Evolutionary conservation across 2,113 vertebrate species (phyloP), one percentile per base, ranked within the genome.

Genomic region (Chloropsis hardwickii): DNA sequence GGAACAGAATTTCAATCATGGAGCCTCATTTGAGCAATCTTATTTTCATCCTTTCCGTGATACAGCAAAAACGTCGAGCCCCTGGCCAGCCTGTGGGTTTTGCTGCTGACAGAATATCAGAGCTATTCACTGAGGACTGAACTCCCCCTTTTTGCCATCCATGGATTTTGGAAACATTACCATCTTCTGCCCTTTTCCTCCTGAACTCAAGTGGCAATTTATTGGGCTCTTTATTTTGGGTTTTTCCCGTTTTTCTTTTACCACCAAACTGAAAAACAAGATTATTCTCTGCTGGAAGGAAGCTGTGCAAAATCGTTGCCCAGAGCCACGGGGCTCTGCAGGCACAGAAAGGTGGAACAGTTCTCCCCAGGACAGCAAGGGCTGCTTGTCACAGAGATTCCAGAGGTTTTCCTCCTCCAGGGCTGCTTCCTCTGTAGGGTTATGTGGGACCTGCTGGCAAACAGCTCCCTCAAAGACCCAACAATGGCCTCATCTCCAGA

Each of bases 71-170:
- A 2, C 39, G 56, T 42, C 50, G 65, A 92, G 33, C 18, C 35
- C 1, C 0, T 72, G 66, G 27, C 33, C 2, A 2, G 3, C 12
- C 57, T 1, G 1, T 25, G 28, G 17, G 12, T 24, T 84, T 56
- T 85, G n/a, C 39, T n/a, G 35, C 65, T 42, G 39, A 11, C 29
- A 35, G 60, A 79, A 65, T 2, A 23, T 27, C 61, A 71, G 47
- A 81, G 16, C 14, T 62, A 5, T 8, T 70, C 64, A n/a, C 1
- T 28, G 47, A 42, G 37, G 12, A 44, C 22, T 66, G 28, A 88
- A 73, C 4, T 70, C n/a, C 17, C 23, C 5, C 17, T 50, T 81
- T 67, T 33, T 44, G 14, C 48, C 74, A 28, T 11, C 60, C 67
- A 1, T 37, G 31, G n/a, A n/a, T 92, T 88, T 56, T 61, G 33